Evolutionary conservation across 2,888 invertebrate genomes (phyloP), one percentile per base, ranked within the genome.

Genomic region (Campoplex capitator): DNA sequence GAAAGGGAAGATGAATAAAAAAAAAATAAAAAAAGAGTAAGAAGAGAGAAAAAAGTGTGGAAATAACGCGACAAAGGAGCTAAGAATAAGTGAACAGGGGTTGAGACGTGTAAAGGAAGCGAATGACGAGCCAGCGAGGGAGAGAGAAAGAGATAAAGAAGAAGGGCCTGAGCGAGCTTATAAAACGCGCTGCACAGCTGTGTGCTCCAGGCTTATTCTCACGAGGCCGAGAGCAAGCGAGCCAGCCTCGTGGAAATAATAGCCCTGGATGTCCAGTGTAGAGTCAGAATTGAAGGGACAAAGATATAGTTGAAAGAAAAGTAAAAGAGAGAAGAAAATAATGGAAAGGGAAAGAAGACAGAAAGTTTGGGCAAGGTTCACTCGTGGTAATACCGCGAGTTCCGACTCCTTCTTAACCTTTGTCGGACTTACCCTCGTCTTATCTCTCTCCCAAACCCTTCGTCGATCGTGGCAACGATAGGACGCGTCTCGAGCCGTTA

Each of bases 151-250:
- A 76, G 58, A 48, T 45, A 73, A 77, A 84, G 23, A 77, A 84
- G 23, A 58, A 81, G 32, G 86, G 87, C 62, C 80, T 87, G 83
- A 86, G 74, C 83, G 86, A 87, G 89, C 87, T 89, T 88, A 89
- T 88, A 86, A 85, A 89, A 89, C 82, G 85, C 74, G 86, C 28
- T 75, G 62, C 79, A 62, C 89, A 89, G 89, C 89, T 89, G 89
- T 86, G 89, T 85, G 62, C 87, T 84, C 74, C 78, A 74, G 71
- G 83, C 74, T 87, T 87, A 79, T 88, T 89, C 89, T 87, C 89
- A 89, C 89, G 89, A 86, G 77, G 83, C 87, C 81, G 70, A 76
- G 70, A 70, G 75, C 70, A 74, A 74, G 78, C 48, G 76, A 85
- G 54, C 80, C 83, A 89, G 70, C 77, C 88, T 79, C 85, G 86